Evolutionary conservation across 2,797 vertebrate species (phyloP), one percentile per base, ranked within the genome.

Genomic region (Phoxinus dragarum): DNA sequence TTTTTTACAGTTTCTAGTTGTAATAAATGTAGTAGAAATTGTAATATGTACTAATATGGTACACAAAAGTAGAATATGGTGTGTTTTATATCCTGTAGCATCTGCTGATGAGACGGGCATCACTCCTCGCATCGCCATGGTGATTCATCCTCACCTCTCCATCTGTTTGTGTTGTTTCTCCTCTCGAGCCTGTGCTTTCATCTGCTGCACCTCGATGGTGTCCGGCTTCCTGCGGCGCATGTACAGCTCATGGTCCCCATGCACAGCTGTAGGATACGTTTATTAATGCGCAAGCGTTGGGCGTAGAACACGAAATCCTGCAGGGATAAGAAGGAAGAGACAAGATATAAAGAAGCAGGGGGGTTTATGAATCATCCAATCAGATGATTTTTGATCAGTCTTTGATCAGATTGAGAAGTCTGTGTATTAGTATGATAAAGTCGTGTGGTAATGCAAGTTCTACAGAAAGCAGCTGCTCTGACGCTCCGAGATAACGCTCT

Each of bases 131-230:
- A 67, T 84, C 59, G 94, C 92, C 95, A 96, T 96, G 52, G 38
- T 96, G 83, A 80, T 56, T 96, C 85, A 34, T 72, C 54, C 84
- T 81, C 90, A 96, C 95, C 94, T 96, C 93, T 99, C 97, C 94
- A 96, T 81, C 73, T 97, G 95, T 81, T 95, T 99, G 91, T 97
- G 96, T 17, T 97, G 96, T 93, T 98, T 99, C 91, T 99, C 98
- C 92, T 99, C 98, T 6, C 94, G 93, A 80, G 98, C 98, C 92
- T 99, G 98, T 23, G 97, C 96, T 94, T 99, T 99, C 98, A 99
- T 99, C 94, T 99, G 98, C 93, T 99, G 98, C 90, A 99, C 98
- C 91, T 99, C 98, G 2, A 99, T 98, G 38, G 97, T 98, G 94
- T 99, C 98, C 0, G 98, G 98, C 91, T 98, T 99, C 90, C 98